These are phyloP conservation scores for Muntiacus reevesi DNA, from an alignment of 2,113 vertebrate species.

Conservation along the genomic window DNA sequence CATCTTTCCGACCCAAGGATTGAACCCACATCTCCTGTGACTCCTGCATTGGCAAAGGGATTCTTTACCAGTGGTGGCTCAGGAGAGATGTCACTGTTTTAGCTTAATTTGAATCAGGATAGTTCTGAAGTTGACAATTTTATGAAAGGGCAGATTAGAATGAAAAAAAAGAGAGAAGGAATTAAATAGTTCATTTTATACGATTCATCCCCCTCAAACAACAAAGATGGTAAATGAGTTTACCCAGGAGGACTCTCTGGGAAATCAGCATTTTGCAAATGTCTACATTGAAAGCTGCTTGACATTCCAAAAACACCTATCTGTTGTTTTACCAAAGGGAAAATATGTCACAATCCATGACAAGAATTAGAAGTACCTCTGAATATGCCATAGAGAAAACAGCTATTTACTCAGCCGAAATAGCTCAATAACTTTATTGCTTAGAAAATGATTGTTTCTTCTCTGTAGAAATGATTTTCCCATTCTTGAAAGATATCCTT, in stretches of 20 bases:
- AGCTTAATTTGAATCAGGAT: not conserved
- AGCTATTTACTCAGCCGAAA: not conserved
- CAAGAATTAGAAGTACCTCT: not conserved
- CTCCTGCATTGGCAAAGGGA: not conserved
- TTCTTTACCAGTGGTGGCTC: not conserved
- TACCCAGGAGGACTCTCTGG: not conserved
- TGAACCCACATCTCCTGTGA: not conserved
- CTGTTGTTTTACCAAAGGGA: not conserved
- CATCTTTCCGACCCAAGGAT: not conserved
- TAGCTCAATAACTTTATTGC: not conserved
- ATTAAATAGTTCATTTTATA: not conserved
- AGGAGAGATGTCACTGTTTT: not conserved
- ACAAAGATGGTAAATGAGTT: not conserved
- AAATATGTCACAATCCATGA: not conserved
- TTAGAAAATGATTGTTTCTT: slow-evolving; percentile 11
- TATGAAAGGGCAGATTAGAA: not conserved
- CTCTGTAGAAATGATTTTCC: not conserved
- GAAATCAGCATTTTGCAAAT: not conserved
- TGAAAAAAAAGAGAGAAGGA: not conserved
- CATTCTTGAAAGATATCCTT: not conserved
- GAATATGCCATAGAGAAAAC: not conserved
- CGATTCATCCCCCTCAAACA: not conserved
- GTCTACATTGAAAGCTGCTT: not conserved
- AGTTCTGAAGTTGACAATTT: not conserved
- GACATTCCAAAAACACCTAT: not conserved